Evolutionary conservation across 2,888 invertebrate genomes (phyloP).

Genomic region (Meteorus cinctellus): DNA sequence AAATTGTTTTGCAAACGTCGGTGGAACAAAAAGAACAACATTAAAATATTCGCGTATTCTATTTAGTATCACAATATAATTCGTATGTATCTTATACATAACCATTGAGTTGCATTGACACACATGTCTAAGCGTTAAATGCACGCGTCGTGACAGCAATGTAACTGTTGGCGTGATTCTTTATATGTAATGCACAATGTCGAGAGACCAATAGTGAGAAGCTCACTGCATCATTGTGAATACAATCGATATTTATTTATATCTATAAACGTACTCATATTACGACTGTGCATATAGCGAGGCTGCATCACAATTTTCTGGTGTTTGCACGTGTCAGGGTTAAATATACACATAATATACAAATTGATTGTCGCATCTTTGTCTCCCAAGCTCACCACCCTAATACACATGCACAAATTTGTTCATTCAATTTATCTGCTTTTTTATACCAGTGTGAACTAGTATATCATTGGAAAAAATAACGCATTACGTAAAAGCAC

Average conservation of each 20-base stretch:
- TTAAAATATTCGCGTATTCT: background rate
- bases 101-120: conserved; percentile 56
- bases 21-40: too few species aligned
- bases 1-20: too few species aligned
- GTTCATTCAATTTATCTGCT: background rate
- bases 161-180: conserved; percentile 28
- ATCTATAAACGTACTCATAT: conserved; percentile 37
- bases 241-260: background rate
- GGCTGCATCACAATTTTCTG: conserved; percentile 62
- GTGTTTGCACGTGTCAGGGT: conserved; percentile 62
- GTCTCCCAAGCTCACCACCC: background rate
- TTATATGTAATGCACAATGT: conserved; percentile 39
- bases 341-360: conserved; percentile 38
- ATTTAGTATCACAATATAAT: conserved; percentile 16
- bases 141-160: background rate
- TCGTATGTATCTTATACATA: conserved; percentile 24
- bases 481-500: background rate
- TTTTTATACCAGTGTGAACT: background rate
- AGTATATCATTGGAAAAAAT: background rate
- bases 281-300: conserved; percentile 49
- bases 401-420: background rate
- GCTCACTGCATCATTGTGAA: conserved; percentile 27
- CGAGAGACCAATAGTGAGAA: conserved; percentile 23
- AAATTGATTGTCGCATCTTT: conserved; percentile 19
- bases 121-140: conserved; percentile 53